Evolutionary conservation across 2,797 vertebrate species (phyloP).

Genomic region (Carcharodon carcharias): DNA sequence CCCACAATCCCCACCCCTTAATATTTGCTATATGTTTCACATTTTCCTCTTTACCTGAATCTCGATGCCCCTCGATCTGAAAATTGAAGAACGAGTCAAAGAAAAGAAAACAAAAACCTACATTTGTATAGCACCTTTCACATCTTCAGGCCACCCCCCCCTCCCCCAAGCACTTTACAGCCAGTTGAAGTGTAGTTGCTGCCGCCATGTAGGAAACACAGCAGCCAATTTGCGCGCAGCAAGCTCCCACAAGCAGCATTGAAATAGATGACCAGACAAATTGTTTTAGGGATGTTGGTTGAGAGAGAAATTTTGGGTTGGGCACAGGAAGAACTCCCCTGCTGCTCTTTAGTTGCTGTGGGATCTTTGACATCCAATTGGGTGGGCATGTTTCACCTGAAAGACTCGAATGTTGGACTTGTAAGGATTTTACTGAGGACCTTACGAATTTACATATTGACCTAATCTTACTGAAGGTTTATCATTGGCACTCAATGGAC

Average conservation of each 20-base stretch:
- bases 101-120: not conserved
- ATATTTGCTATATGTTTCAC: not conserved
- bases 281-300: not conserved
- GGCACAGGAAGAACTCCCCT: not conserved
- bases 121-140: not conserved
- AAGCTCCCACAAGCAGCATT: not conserved
- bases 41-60: not conserved
- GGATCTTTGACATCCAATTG: not conserved
- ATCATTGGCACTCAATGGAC: not conserved
- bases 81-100: not conserved
- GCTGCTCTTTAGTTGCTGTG: not conserved
- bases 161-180: not conserved
- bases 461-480: not conserved
- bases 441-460: not conserved
- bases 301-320: not conserved
- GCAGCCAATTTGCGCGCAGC: not conserved
- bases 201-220: not conserved
- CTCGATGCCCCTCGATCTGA: not conserved
- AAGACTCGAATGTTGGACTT: not conserved
- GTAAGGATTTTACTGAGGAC: not conserved
- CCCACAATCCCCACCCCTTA: not conserved
- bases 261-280: not conserved
- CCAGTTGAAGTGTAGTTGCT: not conserved
- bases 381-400: not conserved
- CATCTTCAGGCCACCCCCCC: not conserved